Evolutionary conservation across 2,797 vertebrate genomes (phyloP), one percentile per base, ranked within the genome.

Genomic region (Sebastes melanostomus): DNA sequence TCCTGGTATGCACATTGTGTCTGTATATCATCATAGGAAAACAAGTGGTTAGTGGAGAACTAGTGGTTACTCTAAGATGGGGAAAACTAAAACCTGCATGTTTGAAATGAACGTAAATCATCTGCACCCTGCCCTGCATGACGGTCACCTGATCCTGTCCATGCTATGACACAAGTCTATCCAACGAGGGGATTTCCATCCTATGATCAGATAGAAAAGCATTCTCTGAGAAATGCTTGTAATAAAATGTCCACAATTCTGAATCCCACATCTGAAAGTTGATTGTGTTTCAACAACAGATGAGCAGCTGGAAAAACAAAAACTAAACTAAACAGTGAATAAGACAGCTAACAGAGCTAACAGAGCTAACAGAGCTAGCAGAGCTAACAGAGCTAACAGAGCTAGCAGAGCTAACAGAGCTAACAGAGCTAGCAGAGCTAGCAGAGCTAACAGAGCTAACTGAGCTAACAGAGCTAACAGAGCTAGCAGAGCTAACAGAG

Each of bases 381-480:
- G 3, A 34, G 13, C 42, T 29, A 46, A 1, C 18, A 8, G 3
- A 68, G 29, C 50, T 27, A 38, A 3, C 14, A 0, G 5, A 14
- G 38, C 36, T 36, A 36, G 2, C 34, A 0, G 1, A 25, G 13
- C 65, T 29, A 46, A 1, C 2, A n/a, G 8, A 54, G 29, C 50
- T 27, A 38, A 2, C 5, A 3, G 38, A 16, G 38, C 5, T 14
- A 38, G 0, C 5, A 14, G 12, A 14, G 36, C 34, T 36, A 36
- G 0, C 34, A 5, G 3, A 4, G 32, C 34, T 36, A 36, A 1
- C 4, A 1, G 2, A 4, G 34, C 34, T 34, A 34, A 4, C 1
- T 0, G 3, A 4, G 32, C 32, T 36, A 32, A 4, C 3, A 0
- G 9, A 9, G 32, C 32, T 34, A 34, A 0, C 32, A 0, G 10